Evolutionary conservation across 2,797 vertebrate genomes (phyloP).

Genomic region (Lophius americanus): DNA sequence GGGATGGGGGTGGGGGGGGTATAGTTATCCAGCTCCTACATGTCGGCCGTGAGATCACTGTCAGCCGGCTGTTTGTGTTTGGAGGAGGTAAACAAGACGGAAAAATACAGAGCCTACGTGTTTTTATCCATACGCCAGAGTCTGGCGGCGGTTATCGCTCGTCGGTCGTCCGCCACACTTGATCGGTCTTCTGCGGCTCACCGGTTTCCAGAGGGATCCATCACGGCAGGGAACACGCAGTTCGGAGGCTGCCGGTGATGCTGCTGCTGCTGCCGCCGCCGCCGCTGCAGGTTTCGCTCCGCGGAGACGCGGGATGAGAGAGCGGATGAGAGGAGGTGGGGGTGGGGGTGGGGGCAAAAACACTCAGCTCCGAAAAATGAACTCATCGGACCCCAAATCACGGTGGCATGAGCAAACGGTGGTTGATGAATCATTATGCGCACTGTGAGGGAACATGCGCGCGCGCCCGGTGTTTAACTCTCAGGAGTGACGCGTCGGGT

Average conservation of each 20-base stretch:
- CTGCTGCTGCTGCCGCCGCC: slow-evolving; percentile 62
- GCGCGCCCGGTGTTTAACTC: slow-evolving; percentile 8
- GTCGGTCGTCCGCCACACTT: slow-evolving; percentile 23
- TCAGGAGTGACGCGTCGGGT: slow-evolving; percentile 45
- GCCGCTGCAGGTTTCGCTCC: slow-evolving; percentile 72
- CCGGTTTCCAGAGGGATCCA: slow-evolving; percentile 55
- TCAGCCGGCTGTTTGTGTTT: slow-evolving; percentile 51
- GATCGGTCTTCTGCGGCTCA: slow-evolving; percentile 47
- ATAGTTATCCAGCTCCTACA: slow-evolving; percentile 77
- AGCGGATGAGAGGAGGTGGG: slow-evolving; percentile 54
- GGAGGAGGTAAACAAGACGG: slow-evolving; percentile 61
- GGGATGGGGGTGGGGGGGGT: background rate
- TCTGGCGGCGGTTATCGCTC: slow-evolving; percentile 42
- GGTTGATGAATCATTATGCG: slow-evolving; percentile 72
- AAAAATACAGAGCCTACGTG: slow-evolving; percentile 18
- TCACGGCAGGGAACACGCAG: slow-evolving; percentile 72
- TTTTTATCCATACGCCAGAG: slow-evolving; percentile 35
- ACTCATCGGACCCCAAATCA: slow-evolving; percentile 65
- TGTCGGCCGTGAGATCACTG: slow-evolving; percentile 59
- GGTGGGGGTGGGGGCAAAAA: slow-evolving; percentile 65
- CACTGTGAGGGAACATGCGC: slow-evolving; percentile 45
- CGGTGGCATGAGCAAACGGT: slow-evolving; percentile 67
- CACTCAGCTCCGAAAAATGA: slow-evolving; percentile 59
- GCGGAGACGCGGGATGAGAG: slow-evolving; percentile 76
- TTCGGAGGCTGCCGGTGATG: slow-evolving; percentile 72